Percentiles rank a stretch among this genome's conserved stretches.
phyloP scores from a whole-genome alignment of 2,113 vertebrate species.

The Lanius ludovicianus region DNA sequence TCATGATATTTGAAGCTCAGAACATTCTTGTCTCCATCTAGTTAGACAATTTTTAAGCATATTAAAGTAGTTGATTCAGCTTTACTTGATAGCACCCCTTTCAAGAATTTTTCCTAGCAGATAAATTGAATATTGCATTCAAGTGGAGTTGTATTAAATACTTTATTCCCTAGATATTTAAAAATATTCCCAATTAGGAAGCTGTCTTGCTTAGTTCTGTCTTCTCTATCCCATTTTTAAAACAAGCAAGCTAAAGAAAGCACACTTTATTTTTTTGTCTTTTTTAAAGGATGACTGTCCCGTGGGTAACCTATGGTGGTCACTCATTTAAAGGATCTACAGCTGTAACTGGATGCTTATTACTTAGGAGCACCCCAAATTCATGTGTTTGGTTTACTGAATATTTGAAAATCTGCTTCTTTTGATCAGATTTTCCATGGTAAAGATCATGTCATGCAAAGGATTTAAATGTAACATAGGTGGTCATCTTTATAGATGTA shows the following conservation, averaged over 20 bases:
- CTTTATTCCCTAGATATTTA: not conserved
- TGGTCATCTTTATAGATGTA: not conserved
- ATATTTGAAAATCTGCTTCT: not conserved
- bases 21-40: not conserved
- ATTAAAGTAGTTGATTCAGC: not conserved
- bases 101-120: not conserved
- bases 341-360: not conserved
- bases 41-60: not conserved
- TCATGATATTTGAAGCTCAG: slow-evolving; percentile 22
- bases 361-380: not conserved
- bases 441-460: not conserved
- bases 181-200: not conserved
- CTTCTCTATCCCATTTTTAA: not conserved
- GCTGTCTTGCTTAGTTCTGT: not conserved
- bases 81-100: not conserved
- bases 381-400: not conserved
- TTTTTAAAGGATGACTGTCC: not conserved
- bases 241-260: not conserved
- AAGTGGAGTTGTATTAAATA: not conserved
- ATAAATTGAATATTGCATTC: not conserved
- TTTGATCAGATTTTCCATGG: not conserved
- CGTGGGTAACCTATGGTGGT: not conserved
- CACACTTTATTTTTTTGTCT: not conserved
- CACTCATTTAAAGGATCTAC: not conserved
- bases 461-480: not conserved